phyloP scores from a whole-genome alignment of 2,888 invertebrate genomes.

The Ommatoiulus sabulosus region DNA sequence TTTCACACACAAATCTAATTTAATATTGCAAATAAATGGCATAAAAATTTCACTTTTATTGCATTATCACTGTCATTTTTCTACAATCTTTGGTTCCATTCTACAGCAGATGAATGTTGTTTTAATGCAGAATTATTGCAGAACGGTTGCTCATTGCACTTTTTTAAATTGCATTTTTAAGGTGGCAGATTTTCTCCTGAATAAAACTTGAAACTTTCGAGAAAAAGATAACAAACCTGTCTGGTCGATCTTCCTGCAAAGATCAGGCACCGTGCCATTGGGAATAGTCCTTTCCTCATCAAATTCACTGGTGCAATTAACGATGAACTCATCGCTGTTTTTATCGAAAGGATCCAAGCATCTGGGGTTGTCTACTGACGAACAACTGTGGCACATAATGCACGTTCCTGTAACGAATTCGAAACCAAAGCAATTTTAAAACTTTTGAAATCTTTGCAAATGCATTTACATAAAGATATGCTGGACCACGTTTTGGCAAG shows the following conservation, averaged over 20 bases:
- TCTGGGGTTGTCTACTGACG: slow-evolving; percentile 88
- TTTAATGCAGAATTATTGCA: neutral
- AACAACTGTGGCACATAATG: slow-evolving; percentile 90
- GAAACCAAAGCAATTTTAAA: neutral
- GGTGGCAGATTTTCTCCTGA: neutral
- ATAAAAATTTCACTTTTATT: too few relatives aligned
- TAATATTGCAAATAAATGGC: too few relatives aligned
- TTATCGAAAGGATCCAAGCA: slow-evolving; percentile 90
- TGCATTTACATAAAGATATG: neutral
- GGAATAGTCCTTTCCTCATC: neutral
- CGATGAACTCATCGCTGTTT: neutral
- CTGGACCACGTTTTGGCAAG: neutral
- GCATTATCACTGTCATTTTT: too few relatives aligned
- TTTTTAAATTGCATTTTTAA: too few relatives aligned
- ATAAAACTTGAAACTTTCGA: neutral
- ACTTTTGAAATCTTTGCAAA: neutral
- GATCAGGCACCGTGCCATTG: neutral
- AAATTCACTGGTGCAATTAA: neutral
- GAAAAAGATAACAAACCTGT: slow-evolving; percentile 41
- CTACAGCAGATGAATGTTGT: neutral
- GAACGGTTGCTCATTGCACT: neutral
- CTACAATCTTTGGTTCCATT: too few relatives aligned
- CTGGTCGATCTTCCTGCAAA: slow-evolving; percentile 56
- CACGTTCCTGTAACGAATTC: slow-evolving; percentile 66
- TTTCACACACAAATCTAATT: too few relatives aligned